Evolutionary conservation across 1,140 invertebrate species (phyloP), one percentile per base, ranked within the genome.

Genomic region (Drosophila trapezifrons): DNA sequence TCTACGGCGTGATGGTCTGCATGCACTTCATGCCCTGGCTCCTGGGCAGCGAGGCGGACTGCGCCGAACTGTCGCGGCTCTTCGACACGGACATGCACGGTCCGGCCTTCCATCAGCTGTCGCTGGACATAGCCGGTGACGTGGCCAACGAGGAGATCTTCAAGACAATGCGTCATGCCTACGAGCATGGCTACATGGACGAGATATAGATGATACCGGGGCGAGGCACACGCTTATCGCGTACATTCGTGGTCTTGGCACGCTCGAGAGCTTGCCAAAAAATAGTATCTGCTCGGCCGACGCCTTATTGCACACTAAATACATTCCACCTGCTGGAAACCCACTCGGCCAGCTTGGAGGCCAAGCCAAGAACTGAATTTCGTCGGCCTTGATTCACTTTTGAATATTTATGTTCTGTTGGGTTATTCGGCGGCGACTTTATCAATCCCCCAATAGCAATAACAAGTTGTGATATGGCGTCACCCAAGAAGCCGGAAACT

Each of bases 21-120:
- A 76, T 91, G 54, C 91, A 92, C 57, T 92, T 92, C 15, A 55
- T 91, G 67, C 91, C 91, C 12, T 92, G 91, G 87, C 63, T 92
- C 12, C 32, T 83, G 25, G 79, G 79, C 72, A 71, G 13, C 15
- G 75, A 84, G 9, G 20, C 51, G 10, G 91, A 92, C 7, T 91
- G 87, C 20, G 76, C 57, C 0, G 49, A 66, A 13, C 55, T 92
- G 0, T 87, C 91, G 2, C 51, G 86, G 8, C 66, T 85, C 29
- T 92, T 90, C 20, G 90, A 90, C 43, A 80, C 71, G 20, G 76
- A 91, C 66, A 80, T 92, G 79, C 76, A 90, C 6, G 58, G 81
- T 18, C 57, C 69, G 20, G 80, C 67, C 22, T 92, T 91, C 60
- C 52, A 67, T 51, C 55, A 77, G 56, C 37, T 90, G 25, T 87